Conservation (phyloP, 2,797 vertebrate genomes). For the Eremophila alpestris region DNA sequence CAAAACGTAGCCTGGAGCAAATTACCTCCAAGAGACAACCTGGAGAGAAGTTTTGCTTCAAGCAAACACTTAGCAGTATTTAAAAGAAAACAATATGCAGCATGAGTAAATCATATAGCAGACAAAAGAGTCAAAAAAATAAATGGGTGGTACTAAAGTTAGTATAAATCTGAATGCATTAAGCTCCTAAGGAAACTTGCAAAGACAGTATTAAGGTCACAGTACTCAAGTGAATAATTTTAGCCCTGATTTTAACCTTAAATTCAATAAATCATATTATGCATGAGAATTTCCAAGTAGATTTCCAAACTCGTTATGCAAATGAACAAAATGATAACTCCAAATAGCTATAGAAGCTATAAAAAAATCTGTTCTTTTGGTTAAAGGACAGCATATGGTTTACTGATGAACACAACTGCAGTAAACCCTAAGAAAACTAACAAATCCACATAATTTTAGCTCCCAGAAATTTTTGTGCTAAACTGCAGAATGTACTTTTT, state of each 20-base stretch:
- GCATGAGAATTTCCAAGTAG: not conserved
- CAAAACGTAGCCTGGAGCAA: constrained; percentile 1
- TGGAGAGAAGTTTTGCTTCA: not conserved
- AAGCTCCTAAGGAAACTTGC: not conserved
- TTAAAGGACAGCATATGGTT: not conserved
- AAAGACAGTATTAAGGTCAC: not conserved
- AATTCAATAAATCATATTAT: not conserved
- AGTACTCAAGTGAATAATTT: not conserved
- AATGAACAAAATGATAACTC: not conserved
- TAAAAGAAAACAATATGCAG: not conserved
- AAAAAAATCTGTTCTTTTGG: not conserved
- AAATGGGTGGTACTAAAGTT: not conserved
- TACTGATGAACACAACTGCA: not conserved
- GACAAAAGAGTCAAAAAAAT: not conserved
- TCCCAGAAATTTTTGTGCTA: not conserved
- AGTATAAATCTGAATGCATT: not conserved
- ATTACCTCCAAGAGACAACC: not conserved
- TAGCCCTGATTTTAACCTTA: not conserved
- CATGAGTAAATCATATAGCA: not conserved
- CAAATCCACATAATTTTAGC: not conserved
- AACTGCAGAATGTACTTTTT: not conserved
- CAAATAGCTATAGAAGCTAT: not conserved
- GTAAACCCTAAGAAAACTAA: not conserved
- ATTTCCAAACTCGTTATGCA: not conserved
- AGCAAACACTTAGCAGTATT: not conserved